phyloP scores from a whole-genome alignment of 2,113 vertebrate genomes.

The Typhlomys cinereus region DNA sequence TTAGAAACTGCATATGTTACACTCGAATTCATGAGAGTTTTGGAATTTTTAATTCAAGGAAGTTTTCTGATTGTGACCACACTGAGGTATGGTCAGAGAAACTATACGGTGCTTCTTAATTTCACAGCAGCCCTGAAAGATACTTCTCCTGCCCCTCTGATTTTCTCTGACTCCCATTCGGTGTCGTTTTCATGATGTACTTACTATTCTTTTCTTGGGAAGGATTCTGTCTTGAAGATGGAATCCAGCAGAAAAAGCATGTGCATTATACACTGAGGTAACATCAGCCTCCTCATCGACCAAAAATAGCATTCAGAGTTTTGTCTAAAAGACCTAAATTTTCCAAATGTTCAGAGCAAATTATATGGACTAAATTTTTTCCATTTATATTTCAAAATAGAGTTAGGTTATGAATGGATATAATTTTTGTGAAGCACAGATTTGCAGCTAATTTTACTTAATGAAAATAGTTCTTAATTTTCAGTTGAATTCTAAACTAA shows the following conservation, averaged over 20 bases:
- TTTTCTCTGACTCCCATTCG: conserved; percentile 3
- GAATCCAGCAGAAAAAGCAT: background rate
- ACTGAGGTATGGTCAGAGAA: background rate
- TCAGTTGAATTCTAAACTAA: conserved; percentile 17
- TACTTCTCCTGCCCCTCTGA: background rate
- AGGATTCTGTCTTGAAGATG: conserved; percentile 20
- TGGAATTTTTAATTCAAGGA: background rate
- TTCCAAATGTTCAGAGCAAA: background rate
- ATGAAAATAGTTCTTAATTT: background rate
- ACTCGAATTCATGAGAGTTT: background rate
- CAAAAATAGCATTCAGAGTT: conserved; percentile 14
- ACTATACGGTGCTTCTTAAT: background rate
- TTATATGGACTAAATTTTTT: conserved; percentile 1
- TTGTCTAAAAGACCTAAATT: background rate
- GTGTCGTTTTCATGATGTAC: background rate
- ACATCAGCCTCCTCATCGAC: background rate
- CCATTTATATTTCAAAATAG: conserved; percentile 21
- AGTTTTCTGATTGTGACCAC: background rate
- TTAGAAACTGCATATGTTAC: background rate
- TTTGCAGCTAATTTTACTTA: background rate
- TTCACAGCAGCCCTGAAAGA: background rate
- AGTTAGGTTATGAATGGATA: background rate
- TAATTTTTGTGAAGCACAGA: background rate
- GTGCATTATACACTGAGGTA: background rate
- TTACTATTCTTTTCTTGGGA: background rate